Evolutionary conservation across 2,888 invertebrate genomes (phyloP).

Genomic region (Muscina levida): DNA sequence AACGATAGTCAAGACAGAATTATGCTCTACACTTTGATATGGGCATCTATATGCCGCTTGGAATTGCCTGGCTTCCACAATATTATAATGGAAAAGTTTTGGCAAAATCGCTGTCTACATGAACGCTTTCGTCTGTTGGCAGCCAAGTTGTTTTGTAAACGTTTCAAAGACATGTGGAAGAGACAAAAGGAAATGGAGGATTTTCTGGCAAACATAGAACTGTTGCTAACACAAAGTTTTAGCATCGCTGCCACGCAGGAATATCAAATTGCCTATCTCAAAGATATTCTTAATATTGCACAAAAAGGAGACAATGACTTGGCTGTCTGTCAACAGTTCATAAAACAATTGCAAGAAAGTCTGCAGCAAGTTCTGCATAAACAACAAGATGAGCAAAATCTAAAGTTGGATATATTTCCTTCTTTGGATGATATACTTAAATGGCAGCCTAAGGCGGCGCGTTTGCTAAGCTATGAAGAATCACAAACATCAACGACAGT

Average conservation of each 20-base stretch:
- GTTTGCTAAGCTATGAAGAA: too few relatives aligned
- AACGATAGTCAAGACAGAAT: constrained; percentile 71
- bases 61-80: constrained; percentile 73
- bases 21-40: constrained; percentile 68
- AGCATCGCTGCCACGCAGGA: constrained; percentile 58
- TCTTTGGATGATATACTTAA: constrained; percentile 79
- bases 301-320: constrained; percentile 50
- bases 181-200: constrained; percentile 53
- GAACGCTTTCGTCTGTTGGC: constrained; percentile 69
- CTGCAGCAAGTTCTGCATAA: constrained; percentile 28
- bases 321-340: too few relatives aligned
- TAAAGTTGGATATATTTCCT: constrained; percentile 80
- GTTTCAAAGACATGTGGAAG: constrained; percentile 70
- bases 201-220: constrained; percentile 69
- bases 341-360: constrained; percentile 30
- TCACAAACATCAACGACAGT: constrained; percentile 71
- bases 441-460: constrained; percentile 67
- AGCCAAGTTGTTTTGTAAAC: constrained; percentile 75
- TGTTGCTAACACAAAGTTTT: constrained; percentile 68
- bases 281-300: constrained; percentile 67
- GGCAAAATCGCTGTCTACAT: constrained; percentile 68
- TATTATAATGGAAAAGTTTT: constrained; percentile 69
- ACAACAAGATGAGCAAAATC: constrained; percentile 13
- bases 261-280: constrained; percentile 61
- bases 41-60: constrained; percentile 70